Evolutionary conservation across 2,888 invertebrate genomes (phyloP).

Genomic region (Xestia xanthographa): DNA sequence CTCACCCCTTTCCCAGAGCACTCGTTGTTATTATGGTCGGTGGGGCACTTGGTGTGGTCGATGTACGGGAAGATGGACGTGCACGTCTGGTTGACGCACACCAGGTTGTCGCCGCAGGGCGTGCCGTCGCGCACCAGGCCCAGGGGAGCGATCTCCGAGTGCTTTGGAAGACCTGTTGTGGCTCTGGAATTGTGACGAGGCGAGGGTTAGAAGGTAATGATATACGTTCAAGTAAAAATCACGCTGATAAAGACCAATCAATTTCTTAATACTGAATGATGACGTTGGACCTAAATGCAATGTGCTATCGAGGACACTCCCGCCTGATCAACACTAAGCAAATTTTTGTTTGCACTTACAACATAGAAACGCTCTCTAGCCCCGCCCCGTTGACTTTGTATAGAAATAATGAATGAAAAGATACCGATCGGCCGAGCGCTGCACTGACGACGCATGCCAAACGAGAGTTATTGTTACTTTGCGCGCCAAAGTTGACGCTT

Average conservation of each 20-base stretch:
- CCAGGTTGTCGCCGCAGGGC: constrained; percentile 97
- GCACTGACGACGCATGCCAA: too few species aligned
- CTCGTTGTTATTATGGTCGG: constrained; percentile 96
- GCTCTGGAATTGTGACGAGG: constrained; percentile 89
- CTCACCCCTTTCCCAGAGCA: constrained; percentile 99
- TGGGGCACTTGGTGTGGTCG: constrained; percentile 97
- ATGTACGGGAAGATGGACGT: constrained; percentile 95
- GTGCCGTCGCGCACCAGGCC: constrained; percentile 98
- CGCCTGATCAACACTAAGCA: too few species aligned
- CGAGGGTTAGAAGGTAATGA: background rate
- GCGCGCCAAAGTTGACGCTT: too few species aligned
- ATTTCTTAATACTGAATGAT: background rate
- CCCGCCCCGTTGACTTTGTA: too few species aligned
- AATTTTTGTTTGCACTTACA: too few species aligned
- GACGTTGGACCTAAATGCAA: background rate
- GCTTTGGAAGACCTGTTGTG: constrained; percentile 93
- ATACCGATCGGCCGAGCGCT: too few species aligned
- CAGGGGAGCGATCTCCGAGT: constrained; percentile 93
- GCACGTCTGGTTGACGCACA: constrained; percentile 98
- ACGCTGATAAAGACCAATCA: too few species aligned
- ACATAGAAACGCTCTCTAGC: too few species aligned
- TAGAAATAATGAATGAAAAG: too few species aligned
- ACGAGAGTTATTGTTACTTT: too few species aligned
- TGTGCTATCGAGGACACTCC: too few species aligned
- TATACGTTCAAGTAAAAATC: background rate